Evolutionary conservation across 2,888 invertebrate genomes (phyloP).

Genomic region (Meiosimyza platycephala): DNA sequence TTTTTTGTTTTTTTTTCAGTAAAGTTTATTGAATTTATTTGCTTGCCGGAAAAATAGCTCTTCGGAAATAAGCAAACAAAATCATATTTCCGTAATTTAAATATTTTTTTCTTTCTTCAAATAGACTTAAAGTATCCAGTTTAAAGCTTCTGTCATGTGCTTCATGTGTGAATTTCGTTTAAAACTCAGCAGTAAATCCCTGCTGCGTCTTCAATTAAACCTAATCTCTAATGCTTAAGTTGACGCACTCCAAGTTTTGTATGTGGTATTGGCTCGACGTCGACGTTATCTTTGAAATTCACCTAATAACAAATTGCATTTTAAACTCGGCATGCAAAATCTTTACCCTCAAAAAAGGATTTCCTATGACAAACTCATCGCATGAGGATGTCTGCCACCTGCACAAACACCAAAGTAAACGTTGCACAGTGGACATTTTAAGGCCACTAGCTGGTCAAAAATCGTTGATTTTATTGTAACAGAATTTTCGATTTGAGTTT

Average conservation of each 20-base stretch:
- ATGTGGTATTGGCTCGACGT: background rate
- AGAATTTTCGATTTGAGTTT: too few species aligned
- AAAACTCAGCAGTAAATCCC: background rate
- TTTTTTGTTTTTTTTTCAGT: background rate
- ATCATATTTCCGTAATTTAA: too few species aligned
- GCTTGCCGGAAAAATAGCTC: background rate
- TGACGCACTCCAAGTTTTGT: background rate
- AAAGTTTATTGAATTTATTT: background rate
- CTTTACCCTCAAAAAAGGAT: slow-evolving; percentile 15
- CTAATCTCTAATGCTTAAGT: background rate
- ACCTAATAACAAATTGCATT: slow-evolving; percentile 18
- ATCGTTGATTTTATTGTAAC: too few species aligned
- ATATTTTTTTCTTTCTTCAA: too few species aligned
- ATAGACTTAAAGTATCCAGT: too few species aligned
- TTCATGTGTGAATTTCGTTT: background rate
- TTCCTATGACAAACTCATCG: slow-evolving; percentile 9
- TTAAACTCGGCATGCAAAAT: background rate
- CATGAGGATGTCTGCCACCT: background rate
- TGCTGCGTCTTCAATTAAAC: slow-evolving; percentile 7
- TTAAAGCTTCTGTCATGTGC: background rate
- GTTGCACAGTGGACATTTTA: too few species aligned
- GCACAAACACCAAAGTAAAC: background rate
- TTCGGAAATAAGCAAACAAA: too few species aligned
- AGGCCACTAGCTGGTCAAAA: too few species aligned
- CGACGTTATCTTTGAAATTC: slow-evolving; percentile 2